Conservation (phyloP, 2,888 invertebrate species). For the Omphaloscelis lunosa region DNA sequence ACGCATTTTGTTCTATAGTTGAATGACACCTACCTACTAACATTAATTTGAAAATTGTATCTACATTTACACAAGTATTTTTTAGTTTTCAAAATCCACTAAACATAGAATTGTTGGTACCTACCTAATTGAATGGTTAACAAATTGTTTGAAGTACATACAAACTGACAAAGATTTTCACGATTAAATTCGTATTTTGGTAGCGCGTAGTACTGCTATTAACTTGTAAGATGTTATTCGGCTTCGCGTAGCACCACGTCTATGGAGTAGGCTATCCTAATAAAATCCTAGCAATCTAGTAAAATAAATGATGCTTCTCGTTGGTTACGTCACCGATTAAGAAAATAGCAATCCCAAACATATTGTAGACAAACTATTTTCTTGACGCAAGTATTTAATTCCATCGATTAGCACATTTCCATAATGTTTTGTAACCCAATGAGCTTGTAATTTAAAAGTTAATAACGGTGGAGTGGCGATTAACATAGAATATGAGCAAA, state of each 20-base stretch:
- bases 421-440: constrained; percentile 41
- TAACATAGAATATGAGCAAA: constrained; percentile 65
- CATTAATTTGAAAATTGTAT: no score
- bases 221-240: neutral
- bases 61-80: neutral
- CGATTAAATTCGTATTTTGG: neutral
- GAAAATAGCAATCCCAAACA: neutral
- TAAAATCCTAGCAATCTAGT: neutral
- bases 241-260: neutral
- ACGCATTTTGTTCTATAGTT: neutral
- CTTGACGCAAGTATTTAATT: neutral
- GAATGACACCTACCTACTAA: neutral
- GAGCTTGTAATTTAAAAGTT: constrained; percentile 53
- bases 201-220: constrained; percentile 17
- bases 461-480: constrained; percentile 54
- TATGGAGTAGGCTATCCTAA: neutral
- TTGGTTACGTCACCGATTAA: neutral
- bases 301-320: neutral
- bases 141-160: neutral
- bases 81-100: neutral
- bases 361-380: neutral
- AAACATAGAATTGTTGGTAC: neutral
- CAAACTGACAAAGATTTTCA: neutral
- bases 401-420: constrained; percentile 4
- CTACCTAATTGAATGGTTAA: neutral